Percentiles rank a stretch among this genome's conserved stretches.
Conservation (phyloP, 2,797 vertebrate genomes). For the Molossus alvarezi region DNA sequence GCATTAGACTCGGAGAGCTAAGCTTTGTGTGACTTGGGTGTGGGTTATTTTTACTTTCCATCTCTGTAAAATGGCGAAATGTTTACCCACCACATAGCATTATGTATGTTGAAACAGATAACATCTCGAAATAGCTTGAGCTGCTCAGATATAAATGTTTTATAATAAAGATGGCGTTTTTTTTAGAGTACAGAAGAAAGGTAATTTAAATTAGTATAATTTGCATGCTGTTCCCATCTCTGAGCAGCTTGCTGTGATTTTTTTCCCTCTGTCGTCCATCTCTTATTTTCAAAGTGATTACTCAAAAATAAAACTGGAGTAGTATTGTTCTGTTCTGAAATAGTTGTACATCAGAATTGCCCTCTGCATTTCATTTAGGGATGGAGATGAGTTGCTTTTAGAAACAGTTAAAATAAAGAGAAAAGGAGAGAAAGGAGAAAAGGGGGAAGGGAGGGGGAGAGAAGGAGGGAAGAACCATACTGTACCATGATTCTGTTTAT, state of each 20-base stretch:
- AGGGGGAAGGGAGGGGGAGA: not conserved
- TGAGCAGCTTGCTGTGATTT: conserved; percentile 70
- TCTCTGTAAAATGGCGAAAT: not conserved
- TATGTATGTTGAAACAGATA: conserved; percentile 57
- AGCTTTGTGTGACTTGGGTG: not conserved
- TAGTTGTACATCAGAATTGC: conserved; percentile 45
- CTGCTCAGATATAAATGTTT: conserved; percentile 65
- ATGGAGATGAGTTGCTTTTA: conserved; percentile 40
- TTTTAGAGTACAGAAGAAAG: conserved; percentile 62
- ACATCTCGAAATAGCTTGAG: conserved; percentile 73
- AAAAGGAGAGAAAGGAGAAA: not conserved
- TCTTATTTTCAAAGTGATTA: conserved; percentile 77
- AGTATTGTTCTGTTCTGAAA: conserved; percentile 56
- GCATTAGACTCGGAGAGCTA: conserved; percentile 18
- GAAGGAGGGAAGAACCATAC: not conserved
- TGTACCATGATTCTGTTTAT: conserved; percentile 20
- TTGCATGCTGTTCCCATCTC: conserved; percentile 60
- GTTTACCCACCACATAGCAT: conserved; percentile 22
- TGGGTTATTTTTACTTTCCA: conserved; percentile 1
- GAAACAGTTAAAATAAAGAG: conserved; percentile 30
- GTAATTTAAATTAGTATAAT: conserved; percentile 79
- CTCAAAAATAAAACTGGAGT: conserved; percentile 69
- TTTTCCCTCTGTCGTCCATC: not conserved
- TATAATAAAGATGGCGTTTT: conserved; percentile 77
- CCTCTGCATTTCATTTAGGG: conserved; percentile 50